A percentile compares a stretch with the other conserved stretches of the same genome.
Evolutionary conservation across 2,113 vertebrate genomes (phyloP).

Genomic region (Oncorhynchus gorbuscha): DNA sequence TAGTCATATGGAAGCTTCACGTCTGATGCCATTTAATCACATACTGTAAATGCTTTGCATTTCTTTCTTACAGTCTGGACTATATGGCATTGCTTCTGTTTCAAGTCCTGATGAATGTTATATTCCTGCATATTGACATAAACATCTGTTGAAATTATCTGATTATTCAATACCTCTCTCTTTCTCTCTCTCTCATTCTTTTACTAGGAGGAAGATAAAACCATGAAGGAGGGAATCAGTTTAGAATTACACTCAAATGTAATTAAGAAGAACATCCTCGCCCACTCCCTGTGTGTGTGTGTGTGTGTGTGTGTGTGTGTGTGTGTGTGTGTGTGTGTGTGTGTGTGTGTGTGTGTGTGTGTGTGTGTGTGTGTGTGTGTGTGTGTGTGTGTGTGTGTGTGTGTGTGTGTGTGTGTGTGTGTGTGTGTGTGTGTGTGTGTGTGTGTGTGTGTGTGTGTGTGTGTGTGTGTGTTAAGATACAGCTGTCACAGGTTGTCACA

Average conservation of each 20-base stretch:
- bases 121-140: conserved; percentile 55
- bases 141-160: conserved; percentile 51
- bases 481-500: too few relatives aligned
- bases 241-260: conserved; percentile 27
- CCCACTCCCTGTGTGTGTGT: conserved; percentile 1
- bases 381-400: background rate
- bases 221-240: conserved; percentile 30
- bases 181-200: background rate
- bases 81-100: conserved; percentile 40
- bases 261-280: conserved; percentile 48
- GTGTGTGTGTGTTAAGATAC: too few relatives aligned
- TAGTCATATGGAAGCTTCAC: too few relatives aligned
- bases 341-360: conserved; percentile 1
- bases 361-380: background rate
- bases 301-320: conserved; percentile 4
- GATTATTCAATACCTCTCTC: conserved; percentile 22
- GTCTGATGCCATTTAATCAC: too few relatives aligned
- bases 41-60: too few relatives aligned
- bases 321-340: conserved; percentile 9
- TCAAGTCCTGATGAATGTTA: conserved; percentile 43
- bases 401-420: conserved; percentile 5
- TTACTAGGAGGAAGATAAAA: conserved; percentile 20
- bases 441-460: background rate
- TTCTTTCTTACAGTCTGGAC: conserved; percentile 10
- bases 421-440: conserved; percentile 9